phyloP scores from a whole-genome alignment of 2,888 invertebrate genomes.

The Melieria picta region DNA sequence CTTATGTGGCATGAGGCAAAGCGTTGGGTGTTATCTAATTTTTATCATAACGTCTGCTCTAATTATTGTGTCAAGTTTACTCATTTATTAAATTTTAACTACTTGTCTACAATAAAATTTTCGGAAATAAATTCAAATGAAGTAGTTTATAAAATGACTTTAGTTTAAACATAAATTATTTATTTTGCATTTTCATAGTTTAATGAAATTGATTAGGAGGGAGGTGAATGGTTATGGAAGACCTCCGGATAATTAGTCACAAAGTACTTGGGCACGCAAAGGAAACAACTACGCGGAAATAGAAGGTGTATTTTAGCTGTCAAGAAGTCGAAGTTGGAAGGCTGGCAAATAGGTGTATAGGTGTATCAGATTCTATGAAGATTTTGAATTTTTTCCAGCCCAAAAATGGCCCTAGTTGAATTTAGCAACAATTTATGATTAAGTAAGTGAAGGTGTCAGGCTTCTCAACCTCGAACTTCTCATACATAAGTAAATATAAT shows the following conservation, averaged over 20 bases:
- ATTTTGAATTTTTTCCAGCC: no score
- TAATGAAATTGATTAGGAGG: neutral
- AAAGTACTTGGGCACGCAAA: neutral
- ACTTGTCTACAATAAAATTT: neutral
- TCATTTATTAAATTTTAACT: neutral
- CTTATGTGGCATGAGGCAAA: neutral
- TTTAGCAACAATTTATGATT: no score
- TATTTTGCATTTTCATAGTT: neutral
- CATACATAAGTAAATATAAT: no score
- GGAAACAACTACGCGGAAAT: neutral
- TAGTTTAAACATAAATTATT: neutral
- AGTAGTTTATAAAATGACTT: neutral
- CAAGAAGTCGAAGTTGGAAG: neutral
- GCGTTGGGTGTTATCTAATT: neutral
- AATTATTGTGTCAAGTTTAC: slow-evolving; percentile 2
- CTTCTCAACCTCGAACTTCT: no score
- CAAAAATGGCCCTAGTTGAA: no score
- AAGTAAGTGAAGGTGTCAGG: no score
- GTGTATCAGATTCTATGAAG: no score
- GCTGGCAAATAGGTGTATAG: neutral
- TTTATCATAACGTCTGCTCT: neutral
- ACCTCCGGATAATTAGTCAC: neutral
- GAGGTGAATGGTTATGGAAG: neutral
- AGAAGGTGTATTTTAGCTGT: neutral
- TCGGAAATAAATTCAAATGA: neutral